Conservation (phyloP, 92 coral and sea anemone genomes). For the Umimayanthus chanpuru region DNA sequence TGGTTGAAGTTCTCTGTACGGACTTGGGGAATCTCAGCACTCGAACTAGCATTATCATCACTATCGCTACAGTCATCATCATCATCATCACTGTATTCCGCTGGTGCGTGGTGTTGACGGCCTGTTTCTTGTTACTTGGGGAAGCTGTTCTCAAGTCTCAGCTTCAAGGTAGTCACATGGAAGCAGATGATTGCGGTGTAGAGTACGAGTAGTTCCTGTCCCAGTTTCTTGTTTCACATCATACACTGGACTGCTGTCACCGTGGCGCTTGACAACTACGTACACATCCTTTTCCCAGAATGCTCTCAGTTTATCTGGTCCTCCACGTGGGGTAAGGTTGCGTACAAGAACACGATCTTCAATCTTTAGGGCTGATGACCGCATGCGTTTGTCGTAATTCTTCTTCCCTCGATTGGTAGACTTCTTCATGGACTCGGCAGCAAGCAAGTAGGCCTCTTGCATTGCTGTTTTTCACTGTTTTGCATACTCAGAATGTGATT, state of each 20-base stretch:
- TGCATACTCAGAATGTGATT: constrained; percentile 2
- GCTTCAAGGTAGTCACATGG: constrained; percentile 53
- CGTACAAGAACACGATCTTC: constrained; percentile 43
- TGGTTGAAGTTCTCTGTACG: background rate
- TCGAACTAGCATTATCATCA: constrained; percentile 1
- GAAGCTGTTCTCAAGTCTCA: constrained; percentile 12
- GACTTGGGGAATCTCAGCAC: background rate
- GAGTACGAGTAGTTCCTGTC: constrained; percentile 41
- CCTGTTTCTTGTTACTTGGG: constrained; percentile 5
- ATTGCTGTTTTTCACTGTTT: constrained; percentile 29
- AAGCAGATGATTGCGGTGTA: constrained; percentile 54
- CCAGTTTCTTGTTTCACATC: background rate
- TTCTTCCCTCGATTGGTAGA: background rate
- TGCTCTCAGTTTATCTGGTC: constrained; percentile 50
- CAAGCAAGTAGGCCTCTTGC: constrained; percentile 41
- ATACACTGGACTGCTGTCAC: constrained; percentile 1
- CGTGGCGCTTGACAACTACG: background rate
- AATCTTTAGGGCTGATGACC: constrained; percentile 10
- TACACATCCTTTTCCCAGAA: background rate
- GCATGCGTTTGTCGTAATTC: background rate
- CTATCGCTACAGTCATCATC: constrained; percentile 21
- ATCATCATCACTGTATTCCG: no score
- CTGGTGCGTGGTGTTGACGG: constrained; percentile 23
- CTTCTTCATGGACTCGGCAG: background rate
- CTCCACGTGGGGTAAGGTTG: constrained; percentile 56